phyloP scores from a whole-genome alignment of 1,140 invertebrate genomes.

The Drosophila aff. region DNA sequence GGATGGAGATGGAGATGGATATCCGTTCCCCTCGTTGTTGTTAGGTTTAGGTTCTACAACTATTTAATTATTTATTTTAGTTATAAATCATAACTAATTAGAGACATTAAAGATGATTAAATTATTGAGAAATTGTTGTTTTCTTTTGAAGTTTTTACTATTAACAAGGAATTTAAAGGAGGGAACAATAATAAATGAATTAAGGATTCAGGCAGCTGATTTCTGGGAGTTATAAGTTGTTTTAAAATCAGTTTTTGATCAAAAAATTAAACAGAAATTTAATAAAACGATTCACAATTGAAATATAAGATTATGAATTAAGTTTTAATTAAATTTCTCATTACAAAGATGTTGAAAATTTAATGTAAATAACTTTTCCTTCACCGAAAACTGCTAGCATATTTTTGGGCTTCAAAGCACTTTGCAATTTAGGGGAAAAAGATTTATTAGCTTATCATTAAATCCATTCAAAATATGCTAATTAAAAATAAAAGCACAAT shows the following conservation, averaged over 20 bases:
- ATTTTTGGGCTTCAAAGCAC: background rate
- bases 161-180: background rate
- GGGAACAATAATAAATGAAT: background rate
- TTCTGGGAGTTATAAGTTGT: background rate
- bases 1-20: background rate
- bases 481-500: background rate
- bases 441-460: background rate
- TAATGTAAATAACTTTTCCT: background rate
- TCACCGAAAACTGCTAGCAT: background rate
- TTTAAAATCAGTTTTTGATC: background rate
- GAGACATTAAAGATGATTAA: constrained; percentile 36
- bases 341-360: background rate
- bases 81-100: constrained; percentile 9
- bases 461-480: too few relatives aligned
- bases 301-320: background rate
- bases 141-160: background rate
- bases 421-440: too few relatives aligned
- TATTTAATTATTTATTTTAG: constrained; percentile 26
- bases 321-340: background rate
- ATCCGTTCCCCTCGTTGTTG: constrained; percentile 41
- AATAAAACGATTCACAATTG: background rate
- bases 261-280: background rate
- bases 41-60: constrained; percentile 47
- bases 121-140: constrained; percentile 5
- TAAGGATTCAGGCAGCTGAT: background rate